These are phyloP conservation scores for Oxycera nigricornis DNA, from an alignment of 2,888 invertebrate genomes.

Conservation along the genomic window DNA sequence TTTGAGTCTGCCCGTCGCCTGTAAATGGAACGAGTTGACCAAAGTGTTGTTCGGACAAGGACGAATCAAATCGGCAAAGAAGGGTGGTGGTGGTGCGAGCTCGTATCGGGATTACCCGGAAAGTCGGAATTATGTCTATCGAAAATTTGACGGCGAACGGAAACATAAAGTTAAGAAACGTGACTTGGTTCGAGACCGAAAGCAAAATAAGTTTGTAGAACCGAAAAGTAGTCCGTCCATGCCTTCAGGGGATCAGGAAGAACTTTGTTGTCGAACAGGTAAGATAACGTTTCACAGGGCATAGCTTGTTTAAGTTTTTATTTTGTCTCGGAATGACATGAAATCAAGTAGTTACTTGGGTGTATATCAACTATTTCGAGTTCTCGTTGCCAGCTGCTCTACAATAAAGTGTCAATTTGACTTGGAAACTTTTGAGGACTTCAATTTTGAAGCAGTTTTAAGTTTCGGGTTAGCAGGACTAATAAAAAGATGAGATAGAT, in stretches of 20 bases:
- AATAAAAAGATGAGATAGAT: no score
- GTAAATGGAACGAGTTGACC: slow-evolving; percentile 40
- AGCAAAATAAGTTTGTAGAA: not conserved
- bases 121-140: slow-evolving; percentile 34
- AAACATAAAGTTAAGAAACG: slow-evolving; percentile 49
- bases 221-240: not conserved
- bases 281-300: slow-evolving; percentile 11
- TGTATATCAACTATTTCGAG: not conserved
- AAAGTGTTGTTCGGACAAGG: slow-evolving; percentile 41
- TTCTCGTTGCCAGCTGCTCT: not conserved
- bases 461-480: no score
- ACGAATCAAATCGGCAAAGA: not conserved
- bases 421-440: not conserved
- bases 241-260: not conserved
- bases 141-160: slow-evolving; percentile 48
- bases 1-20: slow-evolving; percentile 23
- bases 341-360: not conserved
- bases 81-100: not conserved
- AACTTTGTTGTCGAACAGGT: slow-evolving; percentile 35
- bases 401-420: slow-evolving; percentile 26
- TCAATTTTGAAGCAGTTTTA: not conserved
- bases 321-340: not conserved
- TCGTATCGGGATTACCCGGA: slow-evolving; percentile 14
- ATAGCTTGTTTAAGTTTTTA: not conserved
- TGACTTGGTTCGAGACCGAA: slow-evolving; percentile 44